phyloP scores from a whole-genome alignment of 2,113 vertebrate genomes.

The Tetrax tetrax region DNA sequence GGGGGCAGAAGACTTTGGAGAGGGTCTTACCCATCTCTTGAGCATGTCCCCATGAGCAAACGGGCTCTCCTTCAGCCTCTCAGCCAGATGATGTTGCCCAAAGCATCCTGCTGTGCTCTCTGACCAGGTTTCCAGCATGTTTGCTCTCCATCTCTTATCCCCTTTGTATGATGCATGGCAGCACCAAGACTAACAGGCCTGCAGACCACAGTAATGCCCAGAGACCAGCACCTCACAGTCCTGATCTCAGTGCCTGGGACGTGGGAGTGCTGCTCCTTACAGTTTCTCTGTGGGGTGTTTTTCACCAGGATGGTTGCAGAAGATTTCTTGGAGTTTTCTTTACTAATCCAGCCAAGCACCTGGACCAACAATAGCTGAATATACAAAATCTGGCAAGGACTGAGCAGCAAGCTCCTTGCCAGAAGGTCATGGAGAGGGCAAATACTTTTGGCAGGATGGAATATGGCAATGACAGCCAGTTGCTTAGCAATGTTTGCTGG shows the following conservation, averaged over 20 bases:
- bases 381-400: slow-evolving; percentile 2
- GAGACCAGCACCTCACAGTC: neutral
- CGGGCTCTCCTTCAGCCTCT: neutral
- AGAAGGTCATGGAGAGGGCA: slow-evolving; percentile 26
- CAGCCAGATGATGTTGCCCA: neutral
- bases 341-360: neutral
- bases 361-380: neutral
- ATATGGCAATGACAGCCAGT: slow-evolving; percentile 9
- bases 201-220: neutral
- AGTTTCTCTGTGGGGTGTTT: neutral
- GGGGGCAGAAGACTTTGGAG: neutral
- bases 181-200: neutral
- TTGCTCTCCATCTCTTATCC: neutral
- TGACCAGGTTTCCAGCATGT: neutral
- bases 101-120: neutral
- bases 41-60: neutral
- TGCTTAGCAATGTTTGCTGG: slow-evolving; percentile 54
- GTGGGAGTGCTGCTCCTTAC: neutral
- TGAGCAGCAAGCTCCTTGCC: slow-evolving; percentile 3
- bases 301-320: neutral
- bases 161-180: fast-evolving
- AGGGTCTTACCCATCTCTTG: neutral
- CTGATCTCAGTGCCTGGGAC: neutral
- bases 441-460: neutral
- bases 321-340: neutral